Evolutionary conservation across 2,888 invertebrate genomes (phyloP).

Genomic region (Tromatobia lineatoria): DNA sequence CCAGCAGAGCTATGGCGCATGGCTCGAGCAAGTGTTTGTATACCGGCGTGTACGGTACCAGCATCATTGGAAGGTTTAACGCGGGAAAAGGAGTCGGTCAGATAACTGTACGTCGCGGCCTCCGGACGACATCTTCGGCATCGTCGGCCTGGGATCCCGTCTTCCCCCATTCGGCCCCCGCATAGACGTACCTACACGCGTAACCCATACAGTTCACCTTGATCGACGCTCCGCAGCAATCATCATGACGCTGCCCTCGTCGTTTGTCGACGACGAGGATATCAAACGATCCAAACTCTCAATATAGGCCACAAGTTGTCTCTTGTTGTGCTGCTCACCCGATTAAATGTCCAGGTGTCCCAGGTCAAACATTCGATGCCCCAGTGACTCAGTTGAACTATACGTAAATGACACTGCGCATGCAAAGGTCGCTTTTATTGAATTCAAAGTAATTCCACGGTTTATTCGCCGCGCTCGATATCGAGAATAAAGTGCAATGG

Average conservation of each 20-base stretch:
- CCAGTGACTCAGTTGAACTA: conserved; percentile 31
- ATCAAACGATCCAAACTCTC: conserved; percentile 37
- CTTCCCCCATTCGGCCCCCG: conserved; percentile 59
- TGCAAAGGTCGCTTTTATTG: neutral
- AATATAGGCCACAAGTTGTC: conserved; percentile 53
- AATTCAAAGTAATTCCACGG: neutral
- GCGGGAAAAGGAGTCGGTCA: conserved; percentile 83
- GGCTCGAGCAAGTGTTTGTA: conserved; percentile 57
- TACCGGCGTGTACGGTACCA: conserved; percentile 62
- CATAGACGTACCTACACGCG: conserved; percentile 49
- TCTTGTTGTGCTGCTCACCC: neutral
- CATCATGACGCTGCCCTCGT: conserved; percentile 26
- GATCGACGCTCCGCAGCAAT: conserved; percentile 54
- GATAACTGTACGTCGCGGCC: conserved; percentile 84
- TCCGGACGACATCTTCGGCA: conserved; percentile 82
- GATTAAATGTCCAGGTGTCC: conserved; percentile 34
- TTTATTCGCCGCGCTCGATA: neutral
- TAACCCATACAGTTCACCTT: conserved; percentile 42
- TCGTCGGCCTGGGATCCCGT: conserved; percentile 72
- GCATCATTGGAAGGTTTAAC: conserved; percentile 64
- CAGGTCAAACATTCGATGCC: conserved; percentile 50
- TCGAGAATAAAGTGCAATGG: no score
- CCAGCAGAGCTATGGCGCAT: conserved; percentile 30
- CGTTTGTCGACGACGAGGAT: neutral
- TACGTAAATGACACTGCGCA: neutral